Percentiles rank a stretch among this genome's conserved stretches.
These are phyloP conservation scores for Ochropleura plecta DNA, from an alignment of 2,888 invertebrate genomes.

Conservation along the genomic window DNA sequence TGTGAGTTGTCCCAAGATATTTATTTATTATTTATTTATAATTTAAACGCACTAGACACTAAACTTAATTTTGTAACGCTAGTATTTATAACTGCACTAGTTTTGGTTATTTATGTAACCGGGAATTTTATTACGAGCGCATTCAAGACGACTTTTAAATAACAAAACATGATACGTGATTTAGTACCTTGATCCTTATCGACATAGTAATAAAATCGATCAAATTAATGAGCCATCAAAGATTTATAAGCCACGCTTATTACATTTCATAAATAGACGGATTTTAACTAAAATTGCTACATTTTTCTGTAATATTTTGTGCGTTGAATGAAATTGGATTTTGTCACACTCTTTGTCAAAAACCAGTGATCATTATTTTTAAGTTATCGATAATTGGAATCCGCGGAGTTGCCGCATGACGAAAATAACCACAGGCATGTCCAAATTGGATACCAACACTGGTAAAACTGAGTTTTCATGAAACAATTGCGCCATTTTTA, in stretches of 20 bases:
- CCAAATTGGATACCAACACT: slow-evolving; percentile 66
- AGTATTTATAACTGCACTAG: slow-evolving; percentile 11
- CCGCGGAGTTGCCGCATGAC: slow-evolving; percentile 68
- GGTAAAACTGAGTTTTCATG: slow-evolving; percentile 66
- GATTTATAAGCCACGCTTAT: slow-evolving; percentile 20
- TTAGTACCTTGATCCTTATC: slow-evolving; percentile 1
- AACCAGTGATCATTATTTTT: slow-evolving; percentile 36
- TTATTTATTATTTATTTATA: too few species aligned
- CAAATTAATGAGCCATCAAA: not conserved
- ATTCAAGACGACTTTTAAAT: not conserved
- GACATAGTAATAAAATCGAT: slow-evolving; percentile 17
- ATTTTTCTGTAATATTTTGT: slow-evolving; percentile 33
- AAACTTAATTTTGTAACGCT: slow-evolving; percentile 25
- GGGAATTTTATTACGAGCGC: not conserved
- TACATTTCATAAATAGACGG: slow-evolving; percentile 23
- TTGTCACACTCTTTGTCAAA: slow-evolving; percentile 51
- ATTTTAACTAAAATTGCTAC: not conserved
- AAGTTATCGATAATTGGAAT: slow-evolving; percentile 65
- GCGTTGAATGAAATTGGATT: slow-evolving; percentile 34
- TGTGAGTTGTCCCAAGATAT: too few species aligned
- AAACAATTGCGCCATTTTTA: slow-evolving; percentile 71
- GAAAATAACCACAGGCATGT: slow-evolving; percentile 75
- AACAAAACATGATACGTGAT: not conserved
- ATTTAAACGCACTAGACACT: slow-evolving; percentile 22
- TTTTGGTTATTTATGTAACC: slow-evolving; percentile 17